Evolutionary conservation across 2,113 vertebrate genomes (phyloP).

Genomic region (Pachycephala philippinensis): DNA sequence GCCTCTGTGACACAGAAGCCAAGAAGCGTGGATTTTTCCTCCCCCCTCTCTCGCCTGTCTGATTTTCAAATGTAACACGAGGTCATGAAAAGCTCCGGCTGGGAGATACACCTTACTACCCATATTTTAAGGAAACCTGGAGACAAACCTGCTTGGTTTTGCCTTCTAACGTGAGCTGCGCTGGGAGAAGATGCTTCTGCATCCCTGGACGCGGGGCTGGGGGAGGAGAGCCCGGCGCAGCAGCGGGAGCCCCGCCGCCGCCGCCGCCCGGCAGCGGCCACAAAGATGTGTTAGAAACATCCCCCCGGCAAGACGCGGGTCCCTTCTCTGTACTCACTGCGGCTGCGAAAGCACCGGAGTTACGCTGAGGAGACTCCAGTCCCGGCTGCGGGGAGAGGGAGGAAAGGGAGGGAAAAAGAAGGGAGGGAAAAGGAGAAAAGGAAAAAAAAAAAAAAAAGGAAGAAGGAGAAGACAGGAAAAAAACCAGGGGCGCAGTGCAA

Average conservation of each 20-base stretch:
- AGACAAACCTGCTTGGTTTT: neutral
- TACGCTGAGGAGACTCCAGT: neutral
- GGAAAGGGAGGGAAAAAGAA: neutral
- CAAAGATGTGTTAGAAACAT: neutral
- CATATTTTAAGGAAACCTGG: neutral
- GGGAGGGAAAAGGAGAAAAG: no score
- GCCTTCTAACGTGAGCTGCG: neutral
- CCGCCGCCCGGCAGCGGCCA: neutral
- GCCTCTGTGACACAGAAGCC: neutral
- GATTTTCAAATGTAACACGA: neutral
- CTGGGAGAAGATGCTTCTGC: conserved; percentile 10
- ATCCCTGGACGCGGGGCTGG: neutral
- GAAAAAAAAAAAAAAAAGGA: no score
- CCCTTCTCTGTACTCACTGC: conserved; percentile 1
- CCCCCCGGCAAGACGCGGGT: neutral
- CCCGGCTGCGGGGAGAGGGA: neutral
- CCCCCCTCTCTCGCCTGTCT: neutral
- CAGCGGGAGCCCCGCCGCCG: neutral
- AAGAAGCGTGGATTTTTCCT: neutral
- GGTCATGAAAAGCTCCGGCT: neutral
- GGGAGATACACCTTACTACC: neutral
- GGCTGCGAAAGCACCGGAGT: neutral
- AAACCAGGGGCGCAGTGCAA: no score
- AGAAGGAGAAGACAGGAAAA: no score
- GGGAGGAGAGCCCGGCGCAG: neutral